phyloP scores from a whole-genome alignment of 2,888 invertebrate species.

The Dryocosmus kuriphilus region DNA sequence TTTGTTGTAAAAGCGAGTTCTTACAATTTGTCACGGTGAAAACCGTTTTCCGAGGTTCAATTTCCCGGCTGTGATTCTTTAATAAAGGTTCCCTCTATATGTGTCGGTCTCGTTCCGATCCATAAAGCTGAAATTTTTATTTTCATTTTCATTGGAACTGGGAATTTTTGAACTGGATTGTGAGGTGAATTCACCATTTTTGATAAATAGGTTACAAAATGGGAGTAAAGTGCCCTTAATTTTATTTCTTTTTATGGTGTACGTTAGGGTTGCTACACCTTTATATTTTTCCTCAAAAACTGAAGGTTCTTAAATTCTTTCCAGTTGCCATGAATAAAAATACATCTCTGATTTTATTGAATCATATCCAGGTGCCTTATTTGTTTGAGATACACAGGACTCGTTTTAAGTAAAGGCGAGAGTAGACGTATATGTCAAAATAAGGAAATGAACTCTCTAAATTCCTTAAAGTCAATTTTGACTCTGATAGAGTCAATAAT shows the following conservation, averaged over 20 bases:
- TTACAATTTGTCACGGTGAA: conserved; percentile 4
- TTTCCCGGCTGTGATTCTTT: background rate
- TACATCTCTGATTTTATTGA: no score
- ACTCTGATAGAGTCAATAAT: no score
- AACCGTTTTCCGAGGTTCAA: background rate
- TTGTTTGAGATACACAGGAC: no score
- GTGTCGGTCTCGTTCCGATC: background rate
- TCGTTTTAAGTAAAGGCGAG: no score
- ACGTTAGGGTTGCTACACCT: no score
- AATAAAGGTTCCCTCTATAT: background rate
- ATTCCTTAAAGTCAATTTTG: no score
- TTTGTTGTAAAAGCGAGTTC: conserved; percentile 11
- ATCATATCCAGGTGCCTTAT: no score
- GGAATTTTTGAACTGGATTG: background rate
- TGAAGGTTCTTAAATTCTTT: no score
- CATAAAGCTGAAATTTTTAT: background rate
- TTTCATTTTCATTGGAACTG: background rate
- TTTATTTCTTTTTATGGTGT: background rate
- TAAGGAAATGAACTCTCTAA: no score
- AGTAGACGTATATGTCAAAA: no score
- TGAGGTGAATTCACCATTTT: background rate
- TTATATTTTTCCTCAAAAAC: no score
- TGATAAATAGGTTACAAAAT: background rate
- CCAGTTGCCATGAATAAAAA: no score
- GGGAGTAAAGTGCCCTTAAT: background rate